A percentile compares a stretch with the other conserved stretches of the same genome.
These are phyloP conservation scores for Piscicola geometra DNA, from an alignment of 2,888 invertebrate genomes.

Conservation along the genomic window DNA sequence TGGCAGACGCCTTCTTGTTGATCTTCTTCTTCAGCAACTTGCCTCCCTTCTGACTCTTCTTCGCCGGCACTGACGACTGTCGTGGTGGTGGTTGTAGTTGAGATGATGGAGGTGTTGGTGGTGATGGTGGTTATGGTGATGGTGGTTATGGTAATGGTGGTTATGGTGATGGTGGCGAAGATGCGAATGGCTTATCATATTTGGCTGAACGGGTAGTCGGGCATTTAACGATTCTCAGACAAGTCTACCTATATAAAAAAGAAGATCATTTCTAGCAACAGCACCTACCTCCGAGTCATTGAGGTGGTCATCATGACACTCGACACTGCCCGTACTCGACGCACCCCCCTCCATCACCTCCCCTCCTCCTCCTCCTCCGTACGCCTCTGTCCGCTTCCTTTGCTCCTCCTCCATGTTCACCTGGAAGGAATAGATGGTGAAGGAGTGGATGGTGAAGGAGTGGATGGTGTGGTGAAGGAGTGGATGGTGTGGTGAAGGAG, in stretches of 20 bases:
- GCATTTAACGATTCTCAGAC: no score
- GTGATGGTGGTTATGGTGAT: neutral
- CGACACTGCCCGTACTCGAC: neutral
- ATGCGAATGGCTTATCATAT: no score
- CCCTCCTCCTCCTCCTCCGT: conserved; percentile 12
- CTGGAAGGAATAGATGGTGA: neutral
- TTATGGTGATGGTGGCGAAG: no score
- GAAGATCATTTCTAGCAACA: no score
- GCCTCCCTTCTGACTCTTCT: conserved; percentile 87
- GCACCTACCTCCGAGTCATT: neutral
- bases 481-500: no score
- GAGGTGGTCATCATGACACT: neutral
- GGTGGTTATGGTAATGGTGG: no score
- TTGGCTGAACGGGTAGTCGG: no score
- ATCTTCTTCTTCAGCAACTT: conserved; percentile 85
- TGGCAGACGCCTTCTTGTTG: conserved; percentile 43
- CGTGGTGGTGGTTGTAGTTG: no score
- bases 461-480: neutral
- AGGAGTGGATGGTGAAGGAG: neutral
- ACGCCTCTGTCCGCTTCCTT: neutral
- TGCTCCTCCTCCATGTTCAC: conserved; percentile 12
- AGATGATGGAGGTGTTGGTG: neutral
- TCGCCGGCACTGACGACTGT: conserved; percentile 52
- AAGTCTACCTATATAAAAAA: no score
- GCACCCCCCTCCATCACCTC: neutral